Evolutionary conservation across 1,140 invertebrate species (phyloP).

Genomic region (Paralvinella palmiformis): DNA sequence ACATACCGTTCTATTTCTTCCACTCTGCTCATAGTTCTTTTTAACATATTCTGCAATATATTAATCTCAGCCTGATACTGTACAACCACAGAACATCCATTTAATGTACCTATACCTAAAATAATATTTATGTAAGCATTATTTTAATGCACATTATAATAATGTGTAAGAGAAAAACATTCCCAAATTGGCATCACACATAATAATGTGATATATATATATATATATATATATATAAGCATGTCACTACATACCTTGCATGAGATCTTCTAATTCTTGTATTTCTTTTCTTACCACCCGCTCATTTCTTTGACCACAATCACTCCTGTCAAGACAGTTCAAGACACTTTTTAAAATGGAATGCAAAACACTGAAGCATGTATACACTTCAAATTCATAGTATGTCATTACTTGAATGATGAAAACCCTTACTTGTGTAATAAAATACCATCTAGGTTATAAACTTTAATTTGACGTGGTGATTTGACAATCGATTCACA

Average conservation of each 20-base stretch:
- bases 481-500: no score
- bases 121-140: no score
- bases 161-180: not conserved
- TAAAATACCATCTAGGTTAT: not conserved
- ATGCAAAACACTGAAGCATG: no score
- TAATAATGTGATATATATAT: no score
- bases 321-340: slow-evolving; percentile 1
- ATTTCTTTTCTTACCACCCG: slow-evolving; percentile 30
- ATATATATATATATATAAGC: not conserved
- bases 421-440: not conserved
- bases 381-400: no score
- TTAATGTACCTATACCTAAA: slow-evolving; percentile 23
- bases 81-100: slow-evolving; percentile 25
- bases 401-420: not conserved
- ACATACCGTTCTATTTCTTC: slow-evolving; percentile 16
- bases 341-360: no score
- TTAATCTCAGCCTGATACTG: slow-evolving; percentile 31
- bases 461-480: no score
- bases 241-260: slow-evolving; percentile 22
- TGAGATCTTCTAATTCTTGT: slow-evolving; percentile 27
- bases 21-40: slow-evolving; percentile 10
- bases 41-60: slow-evolving; percentile 20
- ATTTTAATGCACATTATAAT: no score
- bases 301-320: slow-evolving; percentile 17
- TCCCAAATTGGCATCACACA: not conserved